phyloP scores from a whole-genome alignment of 2,888 invertebrate species.

The Pachliopta kotzebuea region DNA sequence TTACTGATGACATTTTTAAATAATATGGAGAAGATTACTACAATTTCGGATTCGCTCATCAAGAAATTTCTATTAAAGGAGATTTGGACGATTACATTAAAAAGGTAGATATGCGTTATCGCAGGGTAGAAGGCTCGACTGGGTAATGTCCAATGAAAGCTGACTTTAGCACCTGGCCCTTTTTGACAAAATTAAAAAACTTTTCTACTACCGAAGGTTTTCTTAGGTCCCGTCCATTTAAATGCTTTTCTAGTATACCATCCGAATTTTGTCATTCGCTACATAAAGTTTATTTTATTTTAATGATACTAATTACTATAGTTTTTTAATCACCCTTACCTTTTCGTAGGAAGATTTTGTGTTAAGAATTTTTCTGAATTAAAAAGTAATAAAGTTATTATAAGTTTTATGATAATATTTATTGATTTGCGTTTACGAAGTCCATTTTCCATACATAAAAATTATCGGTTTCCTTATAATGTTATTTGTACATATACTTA shows the following conservation, averaged over 20 bases:
- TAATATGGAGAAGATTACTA: not conserved
- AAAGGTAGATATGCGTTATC: constrained; percentile 49
- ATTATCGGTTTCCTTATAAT: not conserved
- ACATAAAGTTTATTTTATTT: constrained; percentile 4
- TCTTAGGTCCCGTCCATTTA: constrained; percentile 68
- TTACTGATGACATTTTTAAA: not conserved
- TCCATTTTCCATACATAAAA: not conserved
- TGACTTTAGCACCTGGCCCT: constrained; percentile 73
- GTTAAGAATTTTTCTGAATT: too few relatives aligned
- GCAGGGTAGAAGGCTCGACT: constrained; percentile 30
- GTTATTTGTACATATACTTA: not conserved
- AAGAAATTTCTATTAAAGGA: constrained; percentile 55
- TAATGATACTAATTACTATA: not conserved
- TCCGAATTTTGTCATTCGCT: constrained; percentile 12
- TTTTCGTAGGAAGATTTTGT: too few relatives aligned
- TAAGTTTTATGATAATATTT: not conserved
- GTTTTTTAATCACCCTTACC: not conserved
- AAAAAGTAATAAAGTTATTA: too few relatives aligned
- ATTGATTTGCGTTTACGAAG: not conserved
- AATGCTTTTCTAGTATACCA: constrained; percentile 44
- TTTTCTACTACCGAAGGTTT: constrained; percentile 64
- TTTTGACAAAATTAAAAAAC: constrained; percentile 77
- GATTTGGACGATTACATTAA: constrained; percentile 50
- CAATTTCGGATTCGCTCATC: constrained; percentile 34
- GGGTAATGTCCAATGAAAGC: constrained; percentile 57